Evolutionary conservation across 2,797 vertebrate genomes (phyloP).

Genomic region (Vespertilio murinus): DNA sequence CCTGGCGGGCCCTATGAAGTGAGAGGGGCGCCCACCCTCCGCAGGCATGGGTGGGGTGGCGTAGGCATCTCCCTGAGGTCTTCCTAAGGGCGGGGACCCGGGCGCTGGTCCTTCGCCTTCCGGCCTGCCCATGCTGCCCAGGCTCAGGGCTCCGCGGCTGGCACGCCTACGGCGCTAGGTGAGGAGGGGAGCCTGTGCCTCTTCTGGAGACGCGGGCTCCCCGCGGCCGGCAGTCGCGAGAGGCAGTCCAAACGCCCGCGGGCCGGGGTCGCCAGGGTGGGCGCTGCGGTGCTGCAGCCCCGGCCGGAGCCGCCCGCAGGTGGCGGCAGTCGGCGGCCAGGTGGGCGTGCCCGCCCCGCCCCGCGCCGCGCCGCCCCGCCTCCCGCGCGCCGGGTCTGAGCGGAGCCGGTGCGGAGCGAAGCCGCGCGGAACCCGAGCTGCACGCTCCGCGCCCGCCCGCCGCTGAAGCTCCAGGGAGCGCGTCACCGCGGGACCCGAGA

Average conservation of each 20-base stretch:
- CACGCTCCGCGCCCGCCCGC: constrained; percentile 43
- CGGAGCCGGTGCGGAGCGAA: constrained; percentile 19
- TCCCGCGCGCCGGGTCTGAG: constrained; percentile 39
- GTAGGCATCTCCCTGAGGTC: background rate
- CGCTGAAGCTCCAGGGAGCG: constrained; percentile 11
- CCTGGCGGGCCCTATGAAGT: background rate
- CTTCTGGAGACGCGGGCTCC: background rate
- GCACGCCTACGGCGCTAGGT: background rate
- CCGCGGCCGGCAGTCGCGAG: background rate
- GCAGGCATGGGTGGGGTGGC: background rate
- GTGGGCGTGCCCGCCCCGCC: constrained; percentile 70
- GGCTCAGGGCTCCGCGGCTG: background rate
- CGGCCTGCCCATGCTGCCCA: too few relatives aligned
- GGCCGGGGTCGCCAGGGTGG: background rate
- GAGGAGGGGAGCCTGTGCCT: background rate
- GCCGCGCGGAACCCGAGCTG: constrained; percentile 24
- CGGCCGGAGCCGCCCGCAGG: background rate
- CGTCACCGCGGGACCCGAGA: background rate
- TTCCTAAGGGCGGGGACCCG: background rate
- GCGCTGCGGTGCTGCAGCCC: background rate
- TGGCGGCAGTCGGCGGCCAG: constrained; percentile 36
- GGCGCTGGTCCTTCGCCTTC: too few relatives aligned
- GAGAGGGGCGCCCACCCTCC: background rate
- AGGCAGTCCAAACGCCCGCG: background rate
- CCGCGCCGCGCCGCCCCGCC: constrained; percentile 46